These are phyloP conservation scores for Aplochiton taeniatus DNA, from an alignment of 2,797 vertebrate species.

Conservation along the genomic window DNA sequence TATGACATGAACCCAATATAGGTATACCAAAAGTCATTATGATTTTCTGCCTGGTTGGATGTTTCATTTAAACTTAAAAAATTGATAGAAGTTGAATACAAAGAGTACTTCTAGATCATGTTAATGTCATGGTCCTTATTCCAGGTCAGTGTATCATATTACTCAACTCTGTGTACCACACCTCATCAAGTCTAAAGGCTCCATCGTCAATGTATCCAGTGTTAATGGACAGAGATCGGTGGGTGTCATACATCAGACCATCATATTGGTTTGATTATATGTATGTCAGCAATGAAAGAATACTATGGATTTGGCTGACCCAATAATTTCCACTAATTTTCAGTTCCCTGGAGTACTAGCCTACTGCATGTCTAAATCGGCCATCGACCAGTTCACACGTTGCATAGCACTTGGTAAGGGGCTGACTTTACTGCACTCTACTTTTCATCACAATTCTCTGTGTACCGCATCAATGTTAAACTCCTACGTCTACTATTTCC, in stretches of 20 bases:
- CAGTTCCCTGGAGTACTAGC: constrained; percentile 82
- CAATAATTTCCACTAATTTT: constrained; percentile 9
- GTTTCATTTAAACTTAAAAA: too few species aligned
- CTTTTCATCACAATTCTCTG: not conserved
- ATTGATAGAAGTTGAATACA: too few species aligned
- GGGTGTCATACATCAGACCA: constrained; percentile 37
- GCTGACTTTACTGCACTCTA: not conserved
- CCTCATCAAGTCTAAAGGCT: constrained; percentile 80
- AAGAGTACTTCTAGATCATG: too few species aligned
- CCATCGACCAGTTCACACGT: constrained; percentile 82
- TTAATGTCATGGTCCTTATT: constrained; percentile 16
- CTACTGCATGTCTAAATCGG: constrained; percentile 86
- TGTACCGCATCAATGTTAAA: too few species aligned
- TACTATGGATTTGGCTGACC: not conserved
- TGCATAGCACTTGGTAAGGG: constrained; percentile 76
- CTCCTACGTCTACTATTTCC: not conserved
- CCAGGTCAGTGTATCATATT: constrained; percentile 76
- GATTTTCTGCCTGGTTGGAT: too few species aligned
- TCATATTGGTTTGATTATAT: not conserved
- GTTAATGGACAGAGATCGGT: constrained; percentile 84
- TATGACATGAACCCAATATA: too few species aligned
- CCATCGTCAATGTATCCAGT: constrained; percentile 82
- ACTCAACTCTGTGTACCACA: constrained; percentile 82
- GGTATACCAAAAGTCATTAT: too few species aligned
- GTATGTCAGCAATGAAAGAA: not conserved